phyloP scores from a whole-genome alignment of 2,888 invertebrate species.

The Harmothoe impar region DNA sequence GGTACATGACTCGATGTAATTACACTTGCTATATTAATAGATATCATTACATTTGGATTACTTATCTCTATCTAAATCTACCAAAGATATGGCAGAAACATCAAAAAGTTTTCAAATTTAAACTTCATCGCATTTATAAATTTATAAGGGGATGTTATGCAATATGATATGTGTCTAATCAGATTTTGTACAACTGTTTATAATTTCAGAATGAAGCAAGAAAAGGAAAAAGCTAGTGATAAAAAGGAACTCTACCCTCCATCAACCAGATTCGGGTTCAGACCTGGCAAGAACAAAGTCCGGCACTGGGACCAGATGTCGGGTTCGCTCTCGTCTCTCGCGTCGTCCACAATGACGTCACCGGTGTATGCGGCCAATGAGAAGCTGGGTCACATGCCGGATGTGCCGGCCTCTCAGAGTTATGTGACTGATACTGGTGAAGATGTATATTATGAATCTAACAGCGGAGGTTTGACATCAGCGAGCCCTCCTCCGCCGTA shows the following conservation, averaged over 20 bases:
- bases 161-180: too few species aligned
- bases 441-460: background rate
- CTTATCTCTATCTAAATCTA: too few species aligned
- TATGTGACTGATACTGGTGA: background rate
- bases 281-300: slow-evolving; percentile 10
- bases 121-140: too few species aligned
- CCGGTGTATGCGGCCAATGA: background rate
- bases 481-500: background rate
- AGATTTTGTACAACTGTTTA: too few species aligned
- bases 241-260: background rate
- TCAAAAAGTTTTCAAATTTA: too few species aligned
- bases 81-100: too few species aligned
- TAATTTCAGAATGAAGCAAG: background rate
- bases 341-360: background rate
- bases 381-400: background rate
- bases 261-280: background rate
- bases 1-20: too few species aligned
- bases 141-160: too few species aligned
- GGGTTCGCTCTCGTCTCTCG: background rate
- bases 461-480: background rate
- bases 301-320: slow-evolving; percentile 16
- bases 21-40: too few species aligned
- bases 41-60: too few species aligned
- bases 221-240: background rate
- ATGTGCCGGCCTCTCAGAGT: background rate